These are phyloP conservation scores for Rhegmatorhina hoffmannsi DNA, from an alignment of 2,113 vertebrate genomes.

Conservation along the genomic window DNA sequence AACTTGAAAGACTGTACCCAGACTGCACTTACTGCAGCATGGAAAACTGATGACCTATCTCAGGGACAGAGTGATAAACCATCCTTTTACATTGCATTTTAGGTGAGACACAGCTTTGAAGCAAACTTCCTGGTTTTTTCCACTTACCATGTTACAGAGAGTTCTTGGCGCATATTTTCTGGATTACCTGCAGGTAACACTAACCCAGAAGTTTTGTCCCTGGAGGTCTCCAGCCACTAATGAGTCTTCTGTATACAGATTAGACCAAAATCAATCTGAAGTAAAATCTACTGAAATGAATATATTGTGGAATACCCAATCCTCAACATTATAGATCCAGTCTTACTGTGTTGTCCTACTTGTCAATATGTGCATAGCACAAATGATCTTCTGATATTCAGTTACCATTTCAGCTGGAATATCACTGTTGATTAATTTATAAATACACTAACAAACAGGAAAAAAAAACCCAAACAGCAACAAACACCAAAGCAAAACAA, in stretches of 20 bases:
- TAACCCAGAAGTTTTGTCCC: not conserved
- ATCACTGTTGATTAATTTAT: not conserved
- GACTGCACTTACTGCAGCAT: not conserved
- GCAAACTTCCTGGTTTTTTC: not conserved
- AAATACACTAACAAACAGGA: not conserved
- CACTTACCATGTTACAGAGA: not conserved
- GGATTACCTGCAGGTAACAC: not conserved
- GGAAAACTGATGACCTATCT: not conserved
- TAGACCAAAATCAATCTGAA: not conserved
- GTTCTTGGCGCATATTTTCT: not conserved
- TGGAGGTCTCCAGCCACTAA: not conserved
- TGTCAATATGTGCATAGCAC: not conserved
- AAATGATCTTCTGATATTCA: not conserved
- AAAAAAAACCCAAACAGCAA: rapidly evolving
- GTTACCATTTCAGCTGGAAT: not conserved
- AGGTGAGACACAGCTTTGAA: not conserved
- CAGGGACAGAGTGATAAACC: not conserved
- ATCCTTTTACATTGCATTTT: not conserved
- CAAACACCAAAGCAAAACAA: not conserved
- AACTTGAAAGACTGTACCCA: not conserved
- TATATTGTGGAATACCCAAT: not conserved
- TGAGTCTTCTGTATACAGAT: not conserved
- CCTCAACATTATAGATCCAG: not conserved
- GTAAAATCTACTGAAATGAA: not conserved
- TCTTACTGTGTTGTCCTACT: not conserved